These are phyloP conservation scores for Elephas maximus DNA, from an alignment of 2,113 vertebrate genomes.

Conservation along the genomic window DNA sequence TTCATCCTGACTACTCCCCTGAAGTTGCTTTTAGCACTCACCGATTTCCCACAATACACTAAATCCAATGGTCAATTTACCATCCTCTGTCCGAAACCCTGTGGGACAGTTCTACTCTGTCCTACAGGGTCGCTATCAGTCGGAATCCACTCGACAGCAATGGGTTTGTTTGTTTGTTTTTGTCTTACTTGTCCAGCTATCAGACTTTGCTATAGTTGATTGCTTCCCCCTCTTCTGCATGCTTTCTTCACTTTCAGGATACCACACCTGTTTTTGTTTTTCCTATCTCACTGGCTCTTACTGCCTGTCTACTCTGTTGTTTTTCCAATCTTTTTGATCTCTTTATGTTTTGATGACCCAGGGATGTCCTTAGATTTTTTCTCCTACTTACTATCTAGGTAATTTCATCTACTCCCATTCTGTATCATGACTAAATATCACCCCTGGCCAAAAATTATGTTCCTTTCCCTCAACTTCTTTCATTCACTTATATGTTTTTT, in stretches of 20 bases:
- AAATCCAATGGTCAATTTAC: background rate
- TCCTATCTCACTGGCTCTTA: background rate
- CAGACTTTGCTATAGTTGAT: accelerated
- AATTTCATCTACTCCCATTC: background rate
- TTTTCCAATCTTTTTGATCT: background rate
- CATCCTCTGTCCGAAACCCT: background rate
- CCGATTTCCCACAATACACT: background rate
- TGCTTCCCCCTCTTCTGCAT: too few species aligned
- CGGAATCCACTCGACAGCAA: too few species aligned
- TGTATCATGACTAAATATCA: background rate
- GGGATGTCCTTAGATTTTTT: background rate
- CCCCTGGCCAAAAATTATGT: background rate
- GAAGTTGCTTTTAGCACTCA: background rate
- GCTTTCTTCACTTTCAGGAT: background rate
- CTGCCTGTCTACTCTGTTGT: too few species aligned
- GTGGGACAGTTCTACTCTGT: too few species aligned
- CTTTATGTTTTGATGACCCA: background rate
- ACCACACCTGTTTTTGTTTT: background rate
- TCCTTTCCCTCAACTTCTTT: background rate
- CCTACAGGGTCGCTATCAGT: too few species aligned
- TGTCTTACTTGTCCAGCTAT: background rate
- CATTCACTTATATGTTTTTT: background rate
- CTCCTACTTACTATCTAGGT: background rate
- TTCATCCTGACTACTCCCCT: background rate
- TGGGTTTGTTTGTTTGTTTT: too few species aligned